Percentiles rank a stretch among this genome's conserved stretches.
phyloP scores from a whole-genome alignment of 2,113 vertebrate genomes.

The Neotragus moschatus region DNA sequence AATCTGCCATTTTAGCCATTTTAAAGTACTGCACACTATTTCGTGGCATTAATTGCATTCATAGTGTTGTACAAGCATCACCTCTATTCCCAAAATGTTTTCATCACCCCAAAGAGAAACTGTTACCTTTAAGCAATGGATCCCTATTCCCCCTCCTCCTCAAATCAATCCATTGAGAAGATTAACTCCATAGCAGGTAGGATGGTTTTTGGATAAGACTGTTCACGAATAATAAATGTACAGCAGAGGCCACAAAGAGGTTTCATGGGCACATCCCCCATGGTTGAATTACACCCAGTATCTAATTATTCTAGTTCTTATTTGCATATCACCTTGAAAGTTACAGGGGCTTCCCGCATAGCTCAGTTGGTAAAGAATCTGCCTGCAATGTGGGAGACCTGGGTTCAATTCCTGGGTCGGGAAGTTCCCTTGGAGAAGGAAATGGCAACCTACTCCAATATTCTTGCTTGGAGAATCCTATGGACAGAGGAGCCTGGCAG shows the following conservation, averaged over 20 bases:
- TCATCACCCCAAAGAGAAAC: not conserved
- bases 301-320: not conserved
- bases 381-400: not conserved
- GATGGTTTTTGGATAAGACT: not conserved
- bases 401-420: not conserved
- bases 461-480: not conserved
- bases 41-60: not conserved
- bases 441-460: not conserved
- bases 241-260: not conserved
- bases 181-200: not conserved
- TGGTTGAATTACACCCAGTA: not conserved
- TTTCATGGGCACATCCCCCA: accelerated
- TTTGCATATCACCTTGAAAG: not conserved
- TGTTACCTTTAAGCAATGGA: not conserved
- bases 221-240: not conserved
- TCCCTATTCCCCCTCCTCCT: not conserved
- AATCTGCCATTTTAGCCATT: not conserved
- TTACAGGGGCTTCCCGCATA: not conserved
- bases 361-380: not conserved
- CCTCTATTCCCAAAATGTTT: not conserved
- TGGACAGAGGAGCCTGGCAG: not conserved
- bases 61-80: not conserved
- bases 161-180: not conserved
- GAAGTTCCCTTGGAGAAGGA: not conserved
- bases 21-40: not conserved